These are phyloP conservation scores for Epistrophella euchroma DNA, from an alignment of 2,888 invertebrate species.

Conservation along the genomic window DNA sequence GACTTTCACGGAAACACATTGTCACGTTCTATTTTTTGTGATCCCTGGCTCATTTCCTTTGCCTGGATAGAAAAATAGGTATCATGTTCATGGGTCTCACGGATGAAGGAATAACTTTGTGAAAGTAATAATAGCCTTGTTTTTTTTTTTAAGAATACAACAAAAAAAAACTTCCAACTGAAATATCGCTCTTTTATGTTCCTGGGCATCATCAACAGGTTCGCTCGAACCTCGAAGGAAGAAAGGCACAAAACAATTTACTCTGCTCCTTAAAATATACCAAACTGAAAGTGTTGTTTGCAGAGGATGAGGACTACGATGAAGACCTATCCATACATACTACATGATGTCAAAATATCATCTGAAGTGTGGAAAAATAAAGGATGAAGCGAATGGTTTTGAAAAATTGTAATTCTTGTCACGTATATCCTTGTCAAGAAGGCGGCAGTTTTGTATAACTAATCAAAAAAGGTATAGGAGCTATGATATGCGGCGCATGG, in stretches of 20 bases:
- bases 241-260: slow-evolving; percentile 24
- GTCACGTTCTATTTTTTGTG: slow-evolving; percentile 5
- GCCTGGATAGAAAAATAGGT: neutral
- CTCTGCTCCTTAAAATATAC: neutral
- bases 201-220: slow-evolving; percentile 28
- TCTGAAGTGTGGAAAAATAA: neutral
- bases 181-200: slow-evolving; percentile 14
- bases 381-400: slow-evolving; percentile 5
- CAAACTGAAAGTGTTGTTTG: slow-evolving; percentile 4
- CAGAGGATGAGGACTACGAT: neutral
- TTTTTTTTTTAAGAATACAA: neutral
- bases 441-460: slow-evolving; percentile 28
- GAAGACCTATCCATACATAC: neutral
- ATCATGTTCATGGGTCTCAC: neutral
- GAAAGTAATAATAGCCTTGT: slow-evolving; percentile 25
- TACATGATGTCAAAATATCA: slow-evolving; percentile 2
- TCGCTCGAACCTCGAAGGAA: neutral
- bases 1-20: neutral
- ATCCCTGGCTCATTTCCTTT: neutral
- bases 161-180: neutral
- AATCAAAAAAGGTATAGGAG: neutral
- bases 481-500: neutral
- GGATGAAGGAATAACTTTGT: slow-evolving; percentile 7
- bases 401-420: slow-evolving; percentile 6
- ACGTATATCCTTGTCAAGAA: slow-evolving; percentile 26